Percentiles rank a stretch among this genome's conserved stretches.
These are phyloP conservation scores for Acipenser oxyrinchus DNA, from an alignment of 2,797 vertebrate species.

Conservation along the genomic window DNA sequence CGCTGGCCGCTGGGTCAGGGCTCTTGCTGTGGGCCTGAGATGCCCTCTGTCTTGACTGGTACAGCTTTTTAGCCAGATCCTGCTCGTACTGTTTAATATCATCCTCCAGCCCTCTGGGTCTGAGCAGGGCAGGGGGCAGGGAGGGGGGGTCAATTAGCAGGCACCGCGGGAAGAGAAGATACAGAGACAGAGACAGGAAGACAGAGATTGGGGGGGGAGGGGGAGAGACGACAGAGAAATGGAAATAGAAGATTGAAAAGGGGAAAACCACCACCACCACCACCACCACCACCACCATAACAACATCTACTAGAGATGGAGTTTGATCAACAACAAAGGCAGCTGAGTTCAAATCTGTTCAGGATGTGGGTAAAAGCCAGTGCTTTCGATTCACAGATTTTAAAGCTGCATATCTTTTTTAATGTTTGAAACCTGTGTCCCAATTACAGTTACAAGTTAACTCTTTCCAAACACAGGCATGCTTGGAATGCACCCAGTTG, in stretches of 20 bases:
- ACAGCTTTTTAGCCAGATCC: constrained; percentile 85
- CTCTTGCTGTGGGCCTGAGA: constrained; percentile 51
- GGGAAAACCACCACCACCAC: constrained; percentile 25
- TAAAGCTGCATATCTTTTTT: too few relatives aligned
- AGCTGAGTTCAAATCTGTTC: too few relatives aligned
- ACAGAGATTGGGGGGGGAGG: neutral
- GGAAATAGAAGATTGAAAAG: constrained; percentile 2
- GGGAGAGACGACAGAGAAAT: neutral
- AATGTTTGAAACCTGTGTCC: too few relatives aligned
- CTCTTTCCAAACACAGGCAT: too few relatives aligned
- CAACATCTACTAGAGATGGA: constrained; percentile 13
- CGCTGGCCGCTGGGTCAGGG: constrained; percentile 59
- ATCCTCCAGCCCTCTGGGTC: constrained; percentile 80
- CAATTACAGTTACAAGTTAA: too few relatives aligned
- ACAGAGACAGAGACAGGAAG: constrained; percentile 9
- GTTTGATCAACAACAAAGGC: too few relatives aligned
- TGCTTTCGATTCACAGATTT: too few relatives aligned
- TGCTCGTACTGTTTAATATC: constrained; percentile 91
- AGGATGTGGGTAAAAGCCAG: too few relatives aligned
- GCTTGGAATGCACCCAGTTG: too few relatives aligned
- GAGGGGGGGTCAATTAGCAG: constrained; percentile 26
- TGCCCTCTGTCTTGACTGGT: constrained; percentile 80
- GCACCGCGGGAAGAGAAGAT: neutral
- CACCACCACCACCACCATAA: constrained; percentile 23
- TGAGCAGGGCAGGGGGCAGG: constrained; percentile 33